These are phyloP conservation scores for Carcina quercana DNA, from an alignment of 2,888 invertebrate genomes.

Conservation along the genomic window DNA sequence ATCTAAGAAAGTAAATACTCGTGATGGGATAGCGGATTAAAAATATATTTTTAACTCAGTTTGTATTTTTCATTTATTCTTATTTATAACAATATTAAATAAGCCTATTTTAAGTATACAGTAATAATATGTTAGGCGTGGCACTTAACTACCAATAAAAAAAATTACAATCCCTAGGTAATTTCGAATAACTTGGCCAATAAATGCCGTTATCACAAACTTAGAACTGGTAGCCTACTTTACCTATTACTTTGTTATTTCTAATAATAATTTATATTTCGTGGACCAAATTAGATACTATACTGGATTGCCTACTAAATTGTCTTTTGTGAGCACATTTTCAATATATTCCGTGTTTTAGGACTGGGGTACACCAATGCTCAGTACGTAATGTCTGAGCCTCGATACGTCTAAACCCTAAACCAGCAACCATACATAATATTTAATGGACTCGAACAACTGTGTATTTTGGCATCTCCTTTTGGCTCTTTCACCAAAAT, in stretches of 20 bases:
- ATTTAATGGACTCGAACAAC: conserved; percentile 42
- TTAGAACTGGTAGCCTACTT: conserved; percentile 28
- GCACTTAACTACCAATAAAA: conserved; percentile 64
- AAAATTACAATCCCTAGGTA: conserved; percentile 53
- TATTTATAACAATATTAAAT: conserved; percentile 67
- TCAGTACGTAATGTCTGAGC: conserved; percentile 27
- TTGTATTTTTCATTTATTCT: conserved; percentile 55
- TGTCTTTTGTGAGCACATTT: conserved; percentile 72
- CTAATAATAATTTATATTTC: conserved; percentile 24
- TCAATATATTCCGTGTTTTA: conserved; percentile 23
- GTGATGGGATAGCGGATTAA: too few species aligned
- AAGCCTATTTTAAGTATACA: conserved; percentile 53
- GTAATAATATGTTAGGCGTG: conserved; percentile 60
- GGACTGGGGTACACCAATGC: conserved; percentile 23
- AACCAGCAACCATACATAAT: conserved; percentile 13
- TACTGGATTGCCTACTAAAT: conserved; percentile 40
- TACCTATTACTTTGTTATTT: conserved; percentile 23
- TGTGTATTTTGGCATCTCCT: conserved; percentile 62
- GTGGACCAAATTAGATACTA: conserved; percentile 39
- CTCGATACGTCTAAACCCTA: background rate
- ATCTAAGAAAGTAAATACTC: too few species aligned
- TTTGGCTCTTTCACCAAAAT: conserved; percentile 62
- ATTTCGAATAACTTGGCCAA: conserved; percentile 60
- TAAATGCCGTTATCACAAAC: conserved; percentile 68
- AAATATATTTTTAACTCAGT: conserved; percentile 39